Evolutionary conservation across 1,140 invertebrate species (phyloP).

Genomic region (Ylistrum balloti): DNA sequence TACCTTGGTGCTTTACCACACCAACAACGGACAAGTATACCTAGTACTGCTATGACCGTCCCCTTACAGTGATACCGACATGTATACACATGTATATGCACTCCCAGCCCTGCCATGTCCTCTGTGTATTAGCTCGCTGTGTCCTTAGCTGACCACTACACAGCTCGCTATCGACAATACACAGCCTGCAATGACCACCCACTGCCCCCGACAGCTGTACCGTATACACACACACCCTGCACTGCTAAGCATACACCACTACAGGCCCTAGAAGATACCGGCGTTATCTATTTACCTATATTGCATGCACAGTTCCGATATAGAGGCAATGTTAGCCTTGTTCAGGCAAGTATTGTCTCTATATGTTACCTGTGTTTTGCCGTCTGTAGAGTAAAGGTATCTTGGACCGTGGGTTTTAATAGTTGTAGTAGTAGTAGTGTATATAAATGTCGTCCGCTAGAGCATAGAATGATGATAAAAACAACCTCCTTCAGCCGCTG

Average conservation of each 20-base stretch:
- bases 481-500: neutral
- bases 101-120: neutral
- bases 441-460: neutral
- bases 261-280: neutral
- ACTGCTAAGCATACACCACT: neutral
- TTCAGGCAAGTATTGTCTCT: neutral
- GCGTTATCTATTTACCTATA: neutral
- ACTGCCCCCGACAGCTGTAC: neutral
- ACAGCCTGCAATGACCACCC: neutral
- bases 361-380: neutral
- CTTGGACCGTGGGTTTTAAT: too few species aligned
- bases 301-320: neutral
- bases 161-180: too few species aligned
- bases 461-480: neutral
- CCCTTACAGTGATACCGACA: neutral
- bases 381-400: too few species aligned
- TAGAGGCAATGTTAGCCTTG: neutral
- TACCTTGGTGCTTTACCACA: too few species aligned
- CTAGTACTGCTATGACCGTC: neutral
- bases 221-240: too few species aligned
- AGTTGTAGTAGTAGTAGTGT: too few species aligned
- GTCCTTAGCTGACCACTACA: too few species aligned
- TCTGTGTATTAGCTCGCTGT: neutral
- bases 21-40: too few species aligned
- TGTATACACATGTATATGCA: neutral